Evolutionary conservation across 2,888 invertebrate genomes (phyloP), one percentile per base, ranked within the genome.

Genomic region (Microchrysa polita): DNA sequence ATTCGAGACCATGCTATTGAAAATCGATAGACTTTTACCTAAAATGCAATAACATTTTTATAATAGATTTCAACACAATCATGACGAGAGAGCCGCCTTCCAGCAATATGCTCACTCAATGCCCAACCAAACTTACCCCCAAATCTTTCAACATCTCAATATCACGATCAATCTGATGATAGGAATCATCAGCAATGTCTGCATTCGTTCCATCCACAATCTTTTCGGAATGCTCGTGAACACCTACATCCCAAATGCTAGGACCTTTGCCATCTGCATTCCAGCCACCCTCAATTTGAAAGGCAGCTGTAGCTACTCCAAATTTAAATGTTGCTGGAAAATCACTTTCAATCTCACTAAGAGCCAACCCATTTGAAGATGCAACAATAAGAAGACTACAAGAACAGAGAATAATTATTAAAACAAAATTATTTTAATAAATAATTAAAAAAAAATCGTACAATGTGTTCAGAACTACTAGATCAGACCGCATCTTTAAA

Each of bases 1-100:
- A 92, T 84, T 27, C 92, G 84, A 0, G 89, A 81, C 92, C 92
- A 92, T 0, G 90, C 87, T 74, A 89, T 85, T 2, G 89, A 89
- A 79, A 89, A 88, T 59, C 89, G 83, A 79, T 89, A 88, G 77
- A 86, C 87, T 63, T 88, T 61, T 1, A 80, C 79, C 81, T 81
- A 48, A 16, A 73, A 73, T 53, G n/a, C n/a, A n/a, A n/a, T n/a
- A n/a, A n/a, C n/a, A n/a, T n/a, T n/a, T n/a, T n/a, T n/a, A n/a
- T n/a, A n/a, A n/a, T n/a, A n/a, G n/a, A n/a, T n/a, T n/a, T n/a
- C n/a, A n/a, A 34, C 27, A 34, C 27, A 34, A 34, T 34, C 27
- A 34, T 34, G 14, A 23, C 12, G 48, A 48, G 12, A 7, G 5
- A 48, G 2, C 48, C 5, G 16, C 16, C 12, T 10, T 12, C 12